Conservation (phyloP, 1,140 invertebrate genomes). For the Cherax quadricarinatus region DNA sequence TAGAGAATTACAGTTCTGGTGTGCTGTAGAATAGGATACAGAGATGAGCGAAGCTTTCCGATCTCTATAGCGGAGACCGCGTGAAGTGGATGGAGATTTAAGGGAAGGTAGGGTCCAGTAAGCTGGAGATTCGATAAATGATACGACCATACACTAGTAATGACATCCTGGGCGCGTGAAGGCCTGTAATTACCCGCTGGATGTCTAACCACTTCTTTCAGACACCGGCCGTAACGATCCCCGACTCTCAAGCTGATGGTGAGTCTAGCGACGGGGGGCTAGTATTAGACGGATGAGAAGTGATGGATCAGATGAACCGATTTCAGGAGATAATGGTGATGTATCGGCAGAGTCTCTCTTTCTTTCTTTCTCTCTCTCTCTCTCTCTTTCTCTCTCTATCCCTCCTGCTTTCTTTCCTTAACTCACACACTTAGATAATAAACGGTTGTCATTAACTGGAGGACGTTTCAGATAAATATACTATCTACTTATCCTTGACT, state of each 20-base stretch:
- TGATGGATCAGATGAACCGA: background rate
- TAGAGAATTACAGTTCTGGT: no score
- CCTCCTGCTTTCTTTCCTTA: background rate
- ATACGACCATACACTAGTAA: background rate
- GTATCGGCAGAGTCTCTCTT: background rate
- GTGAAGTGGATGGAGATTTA: no score
- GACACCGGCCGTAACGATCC: background rate
- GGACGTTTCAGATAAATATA: no score
- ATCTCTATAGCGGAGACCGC: no score
- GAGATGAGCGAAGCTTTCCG: no score
- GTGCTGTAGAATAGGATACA: no score
- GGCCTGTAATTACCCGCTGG: background rate
- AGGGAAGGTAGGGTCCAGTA: background rate
- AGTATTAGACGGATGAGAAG: background rate
- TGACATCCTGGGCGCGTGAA: background rate
- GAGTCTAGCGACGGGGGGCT: background rate
- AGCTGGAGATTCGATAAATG: background rate
- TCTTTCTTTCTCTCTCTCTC: background rate
- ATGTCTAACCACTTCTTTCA: background rate
- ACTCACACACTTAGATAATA: no score
- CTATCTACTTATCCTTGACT: no score
- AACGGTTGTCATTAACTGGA: no score
- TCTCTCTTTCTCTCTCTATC: background rate
- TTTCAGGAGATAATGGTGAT: background rate
- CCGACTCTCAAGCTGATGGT: background rate